Conservation (phyloP, 1,140 invertebrate genomes). For the Papilio xuthus region DNA sequence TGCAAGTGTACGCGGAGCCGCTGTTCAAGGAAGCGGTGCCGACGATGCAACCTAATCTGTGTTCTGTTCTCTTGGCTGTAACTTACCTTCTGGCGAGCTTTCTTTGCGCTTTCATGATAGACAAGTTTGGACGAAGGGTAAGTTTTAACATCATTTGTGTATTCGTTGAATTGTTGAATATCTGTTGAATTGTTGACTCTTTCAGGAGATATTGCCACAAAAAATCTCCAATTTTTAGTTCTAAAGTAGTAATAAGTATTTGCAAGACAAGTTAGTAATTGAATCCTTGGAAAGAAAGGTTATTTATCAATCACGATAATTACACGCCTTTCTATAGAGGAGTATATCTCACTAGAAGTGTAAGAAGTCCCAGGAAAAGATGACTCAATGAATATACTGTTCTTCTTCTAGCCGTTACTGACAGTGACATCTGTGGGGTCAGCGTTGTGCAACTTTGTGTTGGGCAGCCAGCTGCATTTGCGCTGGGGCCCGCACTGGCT, state of each 20-base stretch:
- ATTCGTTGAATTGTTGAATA: neutral
- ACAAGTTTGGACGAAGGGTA: constrained; percentile 54
- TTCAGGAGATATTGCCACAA: too few relatives aligned
- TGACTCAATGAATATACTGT: neutral
- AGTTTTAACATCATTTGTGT: neutral
- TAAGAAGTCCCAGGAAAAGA: too few relatives aligned
- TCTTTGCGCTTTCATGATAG: constrained; percentile 55
- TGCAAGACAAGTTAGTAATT: too few relatives aligned
- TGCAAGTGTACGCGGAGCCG: constrained; percentile 72
- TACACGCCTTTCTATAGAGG: too few relatives aligned
- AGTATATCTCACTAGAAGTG: too few relatives aligned
- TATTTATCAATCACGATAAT: too few relatives aligned
- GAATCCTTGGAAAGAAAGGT: too few relatives aligned
- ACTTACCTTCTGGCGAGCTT: constrained; percentile 57
- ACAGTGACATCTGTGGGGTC: constrained; percentile 55
- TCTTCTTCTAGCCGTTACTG: constrained; percentile 55
- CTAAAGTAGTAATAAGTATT: too few relatives aligned
- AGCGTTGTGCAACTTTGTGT: constrained; percentile 55
- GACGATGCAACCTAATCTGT: constrained; percentile 63
- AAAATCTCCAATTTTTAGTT: too few relatives aligned
- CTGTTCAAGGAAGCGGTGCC: constrained; percentile 69
- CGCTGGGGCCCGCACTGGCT: constrained; percentile 65
- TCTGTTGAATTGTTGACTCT: too few relatives aligned
- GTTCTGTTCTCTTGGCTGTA: constrained; percentile 63
- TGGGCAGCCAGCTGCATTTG: constrained; percentile 60